Evolutionary conservation across 1,140 invertebrate species (phyloP), one percentile per base, ranked within the genome.

Genomic region (Lepidostoma basale): DNA sequence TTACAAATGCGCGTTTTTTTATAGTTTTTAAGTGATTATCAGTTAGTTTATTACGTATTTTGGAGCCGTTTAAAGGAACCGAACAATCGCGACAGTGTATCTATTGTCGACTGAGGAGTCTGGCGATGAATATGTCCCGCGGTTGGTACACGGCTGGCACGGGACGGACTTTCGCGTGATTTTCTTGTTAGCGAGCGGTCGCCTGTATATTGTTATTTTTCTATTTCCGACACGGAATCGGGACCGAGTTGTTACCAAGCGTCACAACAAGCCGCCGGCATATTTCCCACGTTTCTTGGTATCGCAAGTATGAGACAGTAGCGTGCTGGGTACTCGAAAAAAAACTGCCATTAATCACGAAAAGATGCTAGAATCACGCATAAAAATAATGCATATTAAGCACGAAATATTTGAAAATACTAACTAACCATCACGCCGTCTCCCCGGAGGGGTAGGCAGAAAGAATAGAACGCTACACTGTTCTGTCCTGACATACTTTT

Each of bases 81-180:
- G 59, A 65, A 72, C 70, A 72, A 72, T 72, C 70, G 62, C 70
- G 70, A 12, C 20, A 54, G 65, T 72, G 42, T 45, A 40, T 30
- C 66, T 65, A 72, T 72, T 68, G 70, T 68, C 64, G 70, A 72
- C 70, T 72, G 70, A 68, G 33, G 16, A 26, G 25, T n/a, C 23
- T 33, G 33, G n/a, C 33, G 16, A 12, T 16, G 44, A 20, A 33
- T 58, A 28, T 54, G 69, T 70, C 45, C 42, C 67, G 44, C 30
- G 47, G 16, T 25, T 10, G 36, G 25, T 59, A 42, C 70, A 49
- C 65, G 20, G 66, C 65, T 72, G 70, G 70, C 70, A 72, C 70
- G 52, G 49, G 42, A 42, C 67, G 28, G 18, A 26, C 20, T 58
- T 54, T 68, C 58, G 64, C 64, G 64, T 67, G 59, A 67, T 71